Evolutionary conservation across 2,797 vertebrate species (phyloP).

Genomic region (Anolis apletophallus): DNA sequence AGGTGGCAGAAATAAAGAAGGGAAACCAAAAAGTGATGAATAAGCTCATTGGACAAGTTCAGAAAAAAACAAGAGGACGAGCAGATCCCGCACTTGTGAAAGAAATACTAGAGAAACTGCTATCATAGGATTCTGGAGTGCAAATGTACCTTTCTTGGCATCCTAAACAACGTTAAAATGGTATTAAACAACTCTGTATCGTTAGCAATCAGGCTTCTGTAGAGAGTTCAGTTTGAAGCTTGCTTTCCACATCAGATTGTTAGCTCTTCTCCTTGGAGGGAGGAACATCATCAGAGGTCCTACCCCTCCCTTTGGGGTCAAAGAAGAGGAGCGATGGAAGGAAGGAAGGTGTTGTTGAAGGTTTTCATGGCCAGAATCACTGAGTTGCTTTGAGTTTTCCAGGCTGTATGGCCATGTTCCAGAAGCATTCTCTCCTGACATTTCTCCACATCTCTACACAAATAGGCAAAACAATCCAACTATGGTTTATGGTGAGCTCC

Average conservation of each 20-base stretch:
- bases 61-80: constrained; percentile 85
- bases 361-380: too few species aligned
- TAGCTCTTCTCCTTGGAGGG: background rate
- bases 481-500: background rate
- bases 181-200: background rate
- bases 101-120: constrained; percentile 85
- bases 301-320: too few species aligned
- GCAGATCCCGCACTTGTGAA: constrained; percentile 87
- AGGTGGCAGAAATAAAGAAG: constrained; percentile 87
- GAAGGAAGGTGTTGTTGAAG: too few species aligned
- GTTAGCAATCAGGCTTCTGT: background rate
- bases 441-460: too few species aligned
- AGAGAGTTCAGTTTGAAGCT: background rate
- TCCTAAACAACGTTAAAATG: background rate
- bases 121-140: constrained; percentile 64
- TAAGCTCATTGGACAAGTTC: constrained; percentile 91
- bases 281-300: too few species aligned
- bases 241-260: background rate
- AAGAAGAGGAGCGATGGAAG: too few species aligned
- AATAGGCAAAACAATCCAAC: too few species aligned
- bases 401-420: too few species aligned
- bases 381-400: too few species aligned
- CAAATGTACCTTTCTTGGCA: constrained; percentile 7
- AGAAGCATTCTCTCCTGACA: too few species aligned
- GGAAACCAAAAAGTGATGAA: constrained; percentile 92